Conservation (phyloP, 2,797 vertebrate genomes). For the Salarias fasciatus region DNA sequence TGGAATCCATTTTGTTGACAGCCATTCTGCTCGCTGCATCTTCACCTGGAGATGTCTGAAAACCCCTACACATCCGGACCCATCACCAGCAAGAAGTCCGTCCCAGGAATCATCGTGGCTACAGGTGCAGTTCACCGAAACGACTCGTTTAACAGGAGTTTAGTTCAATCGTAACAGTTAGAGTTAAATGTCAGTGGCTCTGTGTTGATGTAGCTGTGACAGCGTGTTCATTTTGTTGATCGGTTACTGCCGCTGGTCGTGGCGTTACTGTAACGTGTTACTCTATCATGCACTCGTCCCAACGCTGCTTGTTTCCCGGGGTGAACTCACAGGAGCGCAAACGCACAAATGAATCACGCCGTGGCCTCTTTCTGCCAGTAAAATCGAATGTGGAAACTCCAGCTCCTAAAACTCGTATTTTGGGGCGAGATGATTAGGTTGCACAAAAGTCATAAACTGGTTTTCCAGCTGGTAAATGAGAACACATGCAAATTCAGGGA, state of each 20-base stretch:
- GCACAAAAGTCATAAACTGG: conserved; percentile 35
- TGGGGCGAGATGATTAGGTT: conserved; percentile 37
- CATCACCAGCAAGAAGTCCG: conserved; percentile 93
- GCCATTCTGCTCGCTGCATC: conserved; percentile 96
- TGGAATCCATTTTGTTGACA: conserved; percentile 73
- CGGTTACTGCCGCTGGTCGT: no score
- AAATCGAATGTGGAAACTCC: conserved; percentile 47
- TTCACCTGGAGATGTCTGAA: conserved; percentile 94
- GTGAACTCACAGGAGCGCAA: conserved; percentile 27
- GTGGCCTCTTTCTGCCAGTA: conserved; percentile 56
- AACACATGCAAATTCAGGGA: conserved; percentile 33
- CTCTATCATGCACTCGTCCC: no score
- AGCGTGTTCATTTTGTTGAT: no score
- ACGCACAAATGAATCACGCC: conserved; percentile 43
- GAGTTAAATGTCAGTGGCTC: no score
- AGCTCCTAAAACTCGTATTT: conserved; percentile 42
- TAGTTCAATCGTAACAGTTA: no score
- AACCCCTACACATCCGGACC: conserved; percentile 95
- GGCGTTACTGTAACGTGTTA: no score
- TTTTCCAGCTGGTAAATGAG: conserved; percentile 47
- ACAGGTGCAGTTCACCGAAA: conserved; percentile 89
- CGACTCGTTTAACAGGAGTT: no score
- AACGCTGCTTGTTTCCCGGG: conserved; percentile 15
- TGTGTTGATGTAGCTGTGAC: no score
- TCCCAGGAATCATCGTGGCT: conserved; percentile 93